Base-by-base conservation (phyloP, 1,140 invertebrate genomes). In the Pissodes strobi region DNA sequence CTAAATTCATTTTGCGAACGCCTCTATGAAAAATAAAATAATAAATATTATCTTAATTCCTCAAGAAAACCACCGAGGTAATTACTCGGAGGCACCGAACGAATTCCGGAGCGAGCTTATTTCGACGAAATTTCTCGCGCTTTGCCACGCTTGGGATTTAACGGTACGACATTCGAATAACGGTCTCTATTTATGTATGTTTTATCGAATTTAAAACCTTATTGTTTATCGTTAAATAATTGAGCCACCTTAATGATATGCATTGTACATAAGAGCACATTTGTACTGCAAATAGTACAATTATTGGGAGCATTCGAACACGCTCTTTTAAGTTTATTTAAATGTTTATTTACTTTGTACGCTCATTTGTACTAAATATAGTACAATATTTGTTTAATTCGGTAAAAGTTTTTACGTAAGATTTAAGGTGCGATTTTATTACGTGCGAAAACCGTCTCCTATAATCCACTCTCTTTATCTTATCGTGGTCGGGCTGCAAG, bases 31-130 rank as follows among this genome's bases (percentile, higher is more conserved):
- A 59, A 59, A 59, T 43, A 59, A 59, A 59, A 59, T 59, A 59
- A 59, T 59, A 59, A 59, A 59, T 59, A 59, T 59, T 59, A 59
- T 59, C 56, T 59, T 59, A 59, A 59, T 59, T 59, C 48, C 56
- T 46, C 56, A 59, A 59, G 56, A 59, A 55, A 59, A 59, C 56
- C 56, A 25, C 56, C 38, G 43, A 59, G 56, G 56, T 59, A 59
- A 59, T 59, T 59, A 59, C 56, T 27, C 43, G 13, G 23, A 48
- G 43, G 43, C 56, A 46, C 56, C 41, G 23, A 59, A 59, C 27
- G 56, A 59, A 59, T 59, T 59, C 56, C 27, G 25, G 43, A 59
- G 56, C 56, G 30, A 48, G 56, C 21, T 34, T 34, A 57, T 57
- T 27, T 34, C 34, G 9, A 45, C 53, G 38, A 39, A 46, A 59